Conservation (phyloP, 2,888 invertebrate species). For the Rugalucina vietnamica region DNA sequence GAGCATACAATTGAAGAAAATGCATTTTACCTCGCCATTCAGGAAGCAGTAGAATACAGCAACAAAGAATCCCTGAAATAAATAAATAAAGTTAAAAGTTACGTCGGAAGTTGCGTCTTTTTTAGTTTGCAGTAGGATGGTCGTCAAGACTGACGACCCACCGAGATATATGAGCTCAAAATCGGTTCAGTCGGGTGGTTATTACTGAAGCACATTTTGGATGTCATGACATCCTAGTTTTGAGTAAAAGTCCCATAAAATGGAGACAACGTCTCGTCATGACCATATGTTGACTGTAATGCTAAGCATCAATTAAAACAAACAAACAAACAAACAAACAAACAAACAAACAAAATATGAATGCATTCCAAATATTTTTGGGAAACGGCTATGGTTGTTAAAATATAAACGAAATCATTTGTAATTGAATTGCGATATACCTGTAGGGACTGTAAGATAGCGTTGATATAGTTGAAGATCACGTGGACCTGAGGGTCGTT, state of each 20-base stretch:
- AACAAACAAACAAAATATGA: too few relatives aligned
- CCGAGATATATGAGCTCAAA: too few relatives aligned
- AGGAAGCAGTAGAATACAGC: conserved; percentile 82
- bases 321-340: too few relatives aligned
- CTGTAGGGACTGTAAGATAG: conserved; percentile 95
- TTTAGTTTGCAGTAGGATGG: too few relatives aligned
- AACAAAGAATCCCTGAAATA: conserved; percentile 79
- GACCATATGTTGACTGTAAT: neutral
- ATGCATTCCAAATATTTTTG: neutral
- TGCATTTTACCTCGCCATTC: conserved; percentile 80
- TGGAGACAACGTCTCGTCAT: too few relatives aligned
- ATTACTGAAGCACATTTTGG: neutral
- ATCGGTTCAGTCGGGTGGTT: neutral
- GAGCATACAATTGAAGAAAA: too few relatives aligned
- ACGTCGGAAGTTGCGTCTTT: too few relatives aligned
- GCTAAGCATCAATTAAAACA: neutral
- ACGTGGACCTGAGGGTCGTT: conserved; percentile 88
- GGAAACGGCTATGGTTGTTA: neutral
- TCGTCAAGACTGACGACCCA: too few relatives aligned
- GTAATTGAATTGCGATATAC: too few relatives aligned
- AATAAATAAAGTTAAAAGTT: too few relatives aligned
- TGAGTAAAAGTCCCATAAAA: too few relatives aligned
- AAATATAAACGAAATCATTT: neutral
- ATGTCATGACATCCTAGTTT: too few relatives aligned
- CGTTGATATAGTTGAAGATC: conserved; percentile 91